Conservation (phyloP, 92 coral and sea anemone genomes). For the Porites evermanni region DNA sequence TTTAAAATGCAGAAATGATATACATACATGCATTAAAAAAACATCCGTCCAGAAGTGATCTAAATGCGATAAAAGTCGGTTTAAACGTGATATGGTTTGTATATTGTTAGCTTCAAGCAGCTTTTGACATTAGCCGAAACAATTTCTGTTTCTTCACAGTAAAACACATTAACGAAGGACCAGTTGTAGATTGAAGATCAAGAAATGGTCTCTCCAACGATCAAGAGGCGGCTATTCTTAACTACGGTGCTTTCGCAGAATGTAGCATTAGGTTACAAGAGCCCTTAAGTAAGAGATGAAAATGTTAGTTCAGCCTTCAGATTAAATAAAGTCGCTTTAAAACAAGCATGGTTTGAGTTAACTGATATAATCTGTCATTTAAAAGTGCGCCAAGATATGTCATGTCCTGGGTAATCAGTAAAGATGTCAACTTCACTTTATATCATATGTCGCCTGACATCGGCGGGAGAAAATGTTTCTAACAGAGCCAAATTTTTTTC, state of each 20-base stretch:
- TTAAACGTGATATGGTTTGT: too few relatives aligned
- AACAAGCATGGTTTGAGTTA: background rate
- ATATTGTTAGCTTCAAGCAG: too few relatives aligned
- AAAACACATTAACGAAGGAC: background rate
- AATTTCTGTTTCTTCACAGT: too few relatives aligned
- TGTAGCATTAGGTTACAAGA: background rate
- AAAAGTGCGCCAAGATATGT: constrained; percentile 4
- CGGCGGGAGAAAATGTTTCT: background rate
- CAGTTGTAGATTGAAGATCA: background rate
- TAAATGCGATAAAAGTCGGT: too few relatives aligned
- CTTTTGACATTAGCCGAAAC: too few relatives aligned
- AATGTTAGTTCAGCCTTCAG: background rate
- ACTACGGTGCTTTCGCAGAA: background rate
- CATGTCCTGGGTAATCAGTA: constrained; percentile 4
- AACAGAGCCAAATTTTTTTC: background rate
- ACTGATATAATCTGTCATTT: constrained; percentile 9
- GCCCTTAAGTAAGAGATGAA: constrained; percentile 16
- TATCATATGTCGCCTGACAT: background rate
- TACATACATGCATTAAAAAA: too few relatives aligned
- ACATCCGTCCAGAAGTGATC: too few relatives aligned
- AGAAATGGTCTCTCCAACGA: background rate
- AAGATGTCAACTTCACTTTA: constrained; percentile 15
- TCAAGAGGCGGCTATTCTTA: background rate
- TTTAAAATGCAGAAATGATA: too few relatives aligned
- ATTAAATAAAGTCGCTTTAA: background rate